Base-by-base conservation (phyloP, 1,140 invertebrate species). In the Scaptomyza montana region DNA sequence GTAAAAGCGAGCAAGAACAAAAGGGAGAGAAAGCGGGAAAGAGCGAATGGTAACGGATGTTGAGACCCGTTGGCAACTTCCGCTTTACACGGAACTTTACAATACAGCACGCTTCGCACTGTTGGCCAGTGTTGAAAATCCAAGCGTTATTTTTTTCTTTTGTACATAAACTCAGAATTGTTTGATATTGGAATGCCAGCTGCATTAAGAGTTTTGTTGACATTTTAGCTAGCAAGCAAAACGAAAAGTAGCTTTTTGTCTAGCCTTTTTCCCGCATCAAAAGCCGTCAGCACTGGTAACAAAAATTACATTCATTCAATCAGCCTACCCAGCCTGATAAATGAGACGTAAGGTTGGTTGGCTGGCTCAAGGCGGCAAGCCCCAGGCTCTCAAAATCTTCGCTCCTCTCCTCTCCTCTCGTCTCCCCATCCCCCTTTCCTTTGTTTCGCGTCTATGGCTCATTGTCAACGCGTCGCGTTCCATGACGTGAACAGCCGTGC, bases 361-460 rank as follows among this genome's bases (percentile, higher is more conserved):
- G 61, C 55, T 50, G 41, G 61, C 55, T 50, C 39, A 33, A 57
- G 61, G 21, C 28, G 28, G 28, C 45, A 36, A 68, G 70, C 57
- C 16, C 57, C 45, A 45, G 47, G 21, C 21, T 16, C 30, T 30
- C 2, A 7, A 30, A 2, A 8, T 49, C n/a, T n/a, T 33, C 36
- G 7, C 33, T 13, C n/a, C 21, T 2, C 5, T 1, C 16, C 1
- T 39, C 6, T 7, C 19, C n/a, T n/a, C n/a, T n/a, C n/a, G n/a
- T n/a, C n/a, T n/a, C n/a, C 25, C 5, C 8, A 28, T 51, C 25
- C 49, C 3, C 8, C 56, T 13, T 33, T n/a, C 74, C 47, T 54
- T 16, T 67, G 67, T 62, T 84, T 71, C 60, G 59, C 51, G 65
- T 82, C 79, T 77, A 84, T 72, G 80, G 79, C 79, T 74, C 80